A percentile compares a stretch with the other conserved stretches of the same genome.
phyloP scores from a whole-genome alignment of 2,113 vertebrate genomes.

The Solenodon paradoxus region DNA sequence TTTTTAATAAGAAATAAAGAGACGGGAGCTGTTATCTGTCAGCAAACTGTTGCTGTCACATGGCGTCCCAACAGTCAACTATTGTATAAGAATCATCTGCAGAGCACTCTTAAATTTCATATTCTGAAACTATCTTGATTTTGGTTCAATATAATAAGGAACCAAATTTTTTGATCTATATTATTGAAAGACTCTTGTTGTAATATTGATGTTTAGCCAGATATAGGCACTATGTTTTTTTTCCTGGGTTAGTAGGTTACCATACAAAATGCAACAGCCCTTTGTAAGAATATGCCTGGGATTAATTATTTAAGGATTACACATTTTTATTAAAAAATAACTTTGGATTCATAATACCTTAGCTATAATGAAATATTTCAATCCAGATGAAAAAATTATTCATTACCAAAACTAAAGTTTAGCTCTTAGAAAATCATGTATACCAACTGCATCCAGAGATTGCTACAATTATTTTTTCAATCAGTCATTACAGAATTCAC shows the following conservation, averaged over 20 bases:
- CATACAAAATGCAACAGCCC: background rate
- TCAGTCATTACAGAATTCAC: background rate
- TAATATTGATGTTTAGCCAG: background rate
- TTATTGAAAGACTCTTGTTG: background rate
- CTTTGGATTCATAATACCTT: background rate
- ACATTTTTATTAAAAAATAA: background rate
- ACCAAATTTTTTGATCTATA: background rate
- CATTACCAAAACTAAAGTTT: background rate
- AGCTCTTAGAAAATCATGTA: background rate
- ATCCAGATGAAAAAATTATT: background rate
- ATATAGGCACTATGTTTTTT: background rate
- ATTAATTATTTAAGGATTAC: background rate
- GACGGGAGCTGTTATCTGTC: background rate
- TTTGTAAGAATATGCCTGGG: background rate
- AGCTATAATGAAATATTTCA: background rate
- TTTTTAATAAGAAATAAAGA: background rate
- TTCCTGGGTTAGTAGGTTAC: background rate
- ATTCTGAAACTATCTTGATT: background rate
- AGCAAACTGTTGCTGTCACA: background rate
- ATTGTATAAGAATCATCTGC: background rate
- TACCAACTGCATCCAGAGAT: background rate
- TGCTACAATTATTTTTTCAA: background rate
- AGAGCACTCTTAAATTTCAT: background rate
- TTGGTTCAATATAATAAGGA: background rate
- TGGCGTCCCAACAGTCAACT: background rate